Percentiles rank a stretch among this genome's conserved stretches.
Evolutionary conservation across 2,797 vertebrate genomes (phyloP).

Genomic region (Salmo trutta): DNA sequence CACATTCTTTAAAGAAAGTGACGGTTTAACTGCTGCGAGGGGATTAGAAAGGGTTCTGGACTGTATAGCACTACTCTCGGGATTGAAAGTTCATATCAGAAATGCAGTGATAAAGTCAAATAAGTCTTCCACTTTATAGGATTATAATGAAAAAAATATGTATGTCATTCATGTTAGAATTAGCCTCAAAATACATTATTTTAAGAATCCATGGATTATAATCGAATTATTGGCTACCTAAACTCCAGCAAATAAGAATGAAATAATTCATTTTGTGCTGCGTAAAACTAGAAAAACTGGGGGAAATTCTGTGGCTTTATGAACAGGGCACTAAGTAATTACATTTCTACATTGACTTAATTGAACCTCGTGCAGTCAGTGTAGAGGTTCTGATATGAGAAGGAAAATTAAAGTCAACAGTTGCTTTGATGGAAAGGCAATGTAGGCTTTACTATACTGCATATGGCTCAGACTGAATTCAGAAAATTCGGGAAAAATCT

Average conservation of each 20-base stretch:
- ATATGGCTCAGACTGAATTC: not conserved
- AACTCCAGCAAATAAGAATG: too few species aligned
- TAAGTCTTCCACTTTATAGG: not conserved
- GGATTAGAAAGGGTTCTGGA: conserved; percentile 84
- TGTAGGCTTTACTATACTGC: not conserved
- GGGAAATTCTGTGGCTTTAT: too few species aligned
- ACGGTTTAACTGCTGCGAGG: conserved; percentile 97
- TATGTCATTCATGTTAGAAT: not conserved
- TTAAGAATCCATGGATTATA: not conserved
- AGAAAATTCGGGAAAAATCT: not conserved
- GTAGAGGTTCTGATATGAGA: too few species aligned
- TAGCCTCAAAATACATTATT: not conserved
- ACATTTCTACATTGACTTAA: too few species aligned
- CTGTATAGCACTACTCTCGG: conserved; percentile 46
- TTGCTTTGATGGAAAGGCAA: not conserved
- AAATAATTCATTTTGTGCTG: too few species aligned
- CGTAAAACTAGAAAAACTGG: too few species aligned
- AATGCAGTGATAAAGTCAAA: not conserved
- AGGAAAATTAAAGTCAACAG: not conserved
- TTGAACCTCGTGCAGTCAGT: too few species aligned
- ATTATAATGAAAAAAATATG: too few species aligned
- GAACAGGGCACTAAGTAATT: too few species aligned
- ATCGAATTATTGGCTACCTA: too few species aligned
- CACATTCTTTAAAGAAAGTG: conserved; percentile 99
- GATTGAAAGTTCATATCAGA: conserved; percentile 15